Percentiles rank a stretch among this genome's conserved stretches.
These are phyloP conservation scores for Pseudochaenichthys georgianus DNA, from an alignment of 2,797 vertebrate species.

Conservation along the genomic window DNA sequence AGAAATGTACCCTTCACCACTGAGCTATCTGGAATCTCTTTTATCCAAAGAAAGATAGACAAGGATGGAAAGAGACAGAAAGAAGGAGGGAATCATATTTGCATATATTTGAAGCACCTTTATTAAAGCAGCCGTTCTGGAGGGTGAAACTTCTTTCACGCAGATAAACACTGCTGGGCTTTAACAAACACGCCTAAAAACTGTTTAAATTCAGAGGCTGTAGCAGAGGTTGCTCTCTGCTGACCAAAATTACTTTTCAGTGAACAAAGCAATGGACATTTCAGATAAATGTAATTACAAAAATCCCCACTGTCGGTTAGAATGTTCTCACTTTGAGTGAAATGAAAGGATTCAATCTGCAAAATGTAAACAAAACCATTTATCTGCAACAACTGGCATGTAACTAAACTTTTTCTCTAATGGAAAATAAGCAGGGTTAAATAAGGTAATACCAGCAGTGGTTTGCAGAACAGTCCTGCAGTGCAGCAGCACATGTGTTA, in stretches of 20 bases:
- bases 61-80: constrained; percentile 31
- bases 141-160: constrained; percentile 49
- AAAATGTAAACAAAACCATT: constrained; percentile 69
- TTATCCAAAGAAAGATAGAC: constrained; percentile 49
- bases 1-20: constrained; percentile 6
- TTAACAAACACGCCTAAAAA: constrained; percentile 65
- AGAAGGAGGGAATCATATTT: constrained; percentile 47
- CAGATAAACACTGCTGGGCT: constrained; percentile 59
- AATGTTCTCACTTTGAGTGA: constrained; percentile 56
- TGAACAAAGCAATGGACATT: constrained; percentile 68
- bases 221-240: constrained; percentile 58
- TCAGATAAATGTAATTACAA: constrained; percentile 81
- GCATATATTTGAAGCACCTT: constrained; percentile 67
- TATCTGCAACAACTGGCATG: constrained; percentile 61
- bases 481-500: constrained; percentile 28
- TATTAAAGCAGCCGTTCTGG: constrained; percentile 47
- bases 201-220: constrained; percentile 73
- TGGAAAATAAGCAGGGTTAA: constrained; percentile 58
- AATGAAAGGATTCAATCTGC: constrained; percentile 72
- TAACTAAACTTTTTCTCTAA: constrained; percentile 48
- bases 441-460: constrained; percentile 20
- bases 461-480: constrained; percentile 9
- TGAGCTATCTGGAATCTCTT: constrained; percentile 14
- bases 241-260: constrained; percentile 74
- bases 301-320: constrained; percentile 67